Evolutionary conservation across 2,113 vertebrate species (phyloP), one percentile per base, ranked within the genome.

Genomic region (Tyrannus savana): DNA sequence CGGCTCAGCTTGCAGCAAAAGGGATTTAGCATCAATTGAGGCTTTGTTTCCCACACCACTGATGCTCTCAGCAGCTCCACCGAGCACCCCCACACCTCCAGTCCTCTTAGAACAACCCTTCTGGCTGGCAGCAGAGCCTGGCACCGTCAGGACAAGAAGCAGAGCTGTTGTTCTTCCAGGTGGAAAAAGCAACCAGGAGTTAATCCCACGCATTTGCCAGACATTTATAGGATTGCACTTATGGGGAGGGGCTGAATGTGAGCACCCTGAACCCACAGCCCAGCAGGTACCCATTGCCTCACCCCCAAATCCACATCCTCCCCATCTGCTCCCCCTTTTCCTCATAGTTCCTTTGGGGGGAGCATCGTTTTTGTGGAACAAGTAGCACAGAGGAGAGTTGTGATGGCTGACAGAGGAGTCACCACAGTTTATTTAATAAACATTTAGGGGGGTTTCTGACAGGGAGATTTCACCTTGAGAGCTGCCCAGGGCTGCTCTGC

Each of bases 221-320:
- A 63, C 4, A 22, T 78, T 75, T 63, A 8, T 35, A 30, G 71
- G 47, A 22, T 27, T 21, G 17, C 8, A 37, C 3, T 41, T 6
- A 9, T 1, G 24, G 39, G 52, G 42, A 81, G 46, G 41, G 18
- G 37, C 31, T 75, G 22, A 46, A 31, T 39, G 37, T 0, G 14
- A 78, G 15, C 7, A 7, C 24, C 33, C 37, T 68, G 53, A n/a
- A 52, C 15, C 11, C 85, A 14, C n/a, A 56, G 47, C 41, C 64
- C 58, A 14, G 19, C 63, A 33, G 86, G 49, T 6, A 4, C 35
- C 30, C 44, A 1, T 3, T 11, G 30, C 62, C 46, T 52, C 9
- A 37, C 0, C 49, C 46, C 63, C 0, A 25, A 76, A 21, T 31
- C 56, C 62, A 62, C 4, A 0, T n/a, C 60, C 53, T 67, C n/a